phyloP scores from a whole-genome alignment of 2,797 vertebrate species.

The Scarus forsteni region DNA sequence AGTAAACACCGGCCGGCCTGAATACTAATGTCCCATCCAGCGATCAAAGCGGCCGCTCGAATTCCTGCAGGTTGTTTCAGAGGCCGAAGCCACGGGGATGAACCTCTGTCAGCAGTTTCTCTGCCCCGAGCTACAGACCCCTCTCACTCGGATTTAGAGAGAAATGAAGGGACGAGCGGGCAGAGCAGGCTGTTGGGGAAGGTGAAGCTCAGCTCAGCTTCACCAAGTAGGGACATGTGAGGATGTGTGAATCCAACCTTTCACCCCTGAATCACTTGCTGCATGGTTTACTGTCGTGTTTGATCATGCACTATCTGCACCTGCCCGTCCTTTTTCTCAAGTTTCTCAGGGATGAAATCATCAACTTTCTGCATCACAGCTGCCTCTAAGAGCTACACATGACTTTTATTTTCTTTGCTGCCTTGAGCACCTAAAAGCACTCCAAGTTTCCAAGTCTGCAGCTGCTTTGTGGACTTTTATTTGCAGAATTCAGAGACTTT shows the following conservation, averaged over 20 bases:
- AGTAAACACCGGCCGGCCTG: constrained; percentile 62
- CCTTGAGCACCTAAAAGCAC: too few species aligned
- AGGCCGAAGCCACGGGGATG: constrained; percentile 61
- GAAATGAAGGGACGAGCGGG: constrained; percentile 22
- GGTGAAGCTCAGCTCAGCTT: too few species aligned
- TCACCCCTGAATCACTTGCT: background rate
- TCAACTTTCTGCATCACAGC: too few species aligned
- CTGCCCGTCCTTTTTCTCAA: background rate
- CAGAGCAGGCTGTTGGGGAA: background rate
- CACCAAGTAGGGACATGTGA: background rate
- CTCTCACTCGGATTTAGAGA: constrained; percentile 22
- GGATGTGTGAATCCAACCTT: background rate
- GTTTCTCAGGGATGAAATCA: background rate
- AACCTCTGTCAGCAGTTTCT: constrained; percentile 66
- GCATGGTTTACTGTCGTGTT: background rate
- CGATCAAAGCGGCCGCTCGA: constrained; percentile 65
- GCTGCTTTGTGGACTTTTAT: too few species aligned
- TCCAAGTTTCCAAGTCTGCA: too few species aligned
- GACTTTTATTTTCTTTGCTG: too few species aligned
- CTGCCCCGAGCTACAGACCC: constrained; percentile 43
- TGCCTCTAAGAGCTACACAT: background rate
- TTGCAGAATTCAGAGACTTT: too few species aligned
- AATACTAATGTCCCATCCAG: constrained; percentile 62
- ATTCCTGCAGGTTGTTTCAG: constrained; percentile 75
- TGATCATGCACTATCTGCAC: background rate